Percentiles rank a stretch among this genome's conserved stretches.
phyloP scores from a whole-genome alignment of 2,113 vertebrate genomes.

The Semnornis frantzii region DNA sequence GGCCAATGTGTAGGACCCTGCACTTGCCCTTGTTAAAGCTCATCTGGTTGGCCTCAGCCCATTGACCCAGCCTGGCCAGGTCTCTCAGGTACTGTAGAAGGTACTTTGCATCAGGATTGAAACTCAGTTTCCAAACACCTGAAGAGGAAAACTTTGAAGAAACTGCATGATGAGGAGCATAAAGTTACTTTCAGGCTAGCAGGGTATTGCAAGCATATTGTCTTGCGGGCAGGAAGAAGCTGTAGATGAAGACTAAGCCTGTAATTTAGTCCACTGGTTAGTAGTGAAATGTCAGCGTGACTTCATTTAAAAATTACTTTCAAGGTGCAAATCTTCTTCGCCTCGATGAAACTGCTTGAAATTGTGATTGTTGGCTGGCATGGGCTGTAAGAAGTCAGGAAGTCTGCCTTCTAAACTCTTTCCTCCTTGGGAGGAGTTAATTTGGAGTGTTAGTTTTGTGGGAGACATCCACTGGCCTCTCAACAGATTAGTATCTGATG shows the following conservation, averaged over 20 bases:
- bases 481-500: slow-evolving; percentile 51
- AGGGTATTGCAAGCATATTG: not conserved
- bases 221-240: not conserved
- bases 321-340: slow-evolving; percentile 35
- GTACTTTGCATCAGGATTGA: not conserved
- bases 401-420: not conserved
- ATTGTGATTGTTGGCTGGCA: not conserved
- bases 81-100: not conserved
- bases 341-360: not conserved
- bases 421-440: not conserved
- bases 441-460: slow-evolving; percentile 6
- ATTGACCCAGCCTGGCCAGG: too few relatives aligned
- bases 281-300: not conserved
- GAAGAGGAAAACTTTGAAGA: not conserved
- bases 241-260: not conserved
- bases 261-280: slow-evolving; percentile 18
- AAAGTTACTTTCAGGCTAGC: not conserved
- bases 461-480: slow-evolving; percentile 1
- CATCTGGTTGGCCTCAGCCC: too few relatives aligned
- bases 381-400: not conserved
- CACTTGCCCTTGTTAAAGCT: too few relatives aligned
- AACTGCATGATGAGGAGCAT: not conserved
- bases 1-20: too few relatives aligned
- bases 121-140: not conserved
- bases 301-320: not conserved